These are phyloP conservation scores for Todiramphus chloris DNA, from an alignment of 2,113 vertebrate genomes.

Conservation along the genomic window DNA sequence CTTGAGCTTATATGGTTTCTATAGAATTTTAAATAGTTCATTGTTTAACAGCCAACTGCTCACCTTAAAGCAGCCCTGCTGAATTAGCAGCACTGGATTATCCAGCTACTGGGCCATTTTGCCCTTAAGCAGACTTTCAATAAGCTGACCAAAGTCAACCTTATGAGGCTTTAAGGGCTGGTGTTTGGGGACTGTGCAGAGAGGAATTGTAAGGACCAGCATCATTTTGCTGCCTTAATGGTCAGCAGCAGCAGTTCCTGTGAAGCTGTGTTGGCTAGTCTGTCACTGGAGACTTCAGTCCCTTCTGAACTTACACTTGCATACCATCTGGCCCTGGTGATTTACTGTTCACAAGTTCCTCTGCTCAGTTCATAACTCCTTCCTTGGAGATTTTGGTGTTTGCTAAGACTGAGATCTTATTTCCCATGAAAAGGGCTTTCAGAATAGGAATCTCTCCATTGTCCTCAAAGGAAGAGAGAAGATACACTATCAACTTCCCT, in stretches of 20 bases:
- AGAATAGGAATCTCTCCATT: conserved; percentile 18
- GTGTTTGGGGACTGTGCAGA: neutral
- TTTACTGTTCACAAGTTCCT: neutral
- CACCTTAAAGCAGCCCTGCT: neutral
- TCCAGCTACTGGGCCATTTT: neutral
- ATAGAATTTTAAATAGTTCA: neutral
- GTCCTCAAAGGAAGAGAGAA: neutral
- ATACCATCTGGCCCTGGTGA: conserved; percentile 6
- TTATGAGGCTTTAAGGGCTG: neutral
- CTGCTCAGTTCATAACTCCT: neutral
- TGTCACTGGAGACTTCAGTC: neutral
- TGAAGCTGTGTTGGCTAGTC: neutral
- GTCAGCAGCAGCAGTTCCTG: neutral
- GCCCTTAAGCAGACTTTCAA: neutral
- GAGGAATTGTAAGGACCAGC: neutral
- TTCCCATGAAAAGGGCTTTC: neutral
- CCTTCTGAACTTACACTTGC: neutral
- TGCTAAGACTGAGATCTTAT: neutral
- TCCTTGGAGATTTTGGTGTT: neutral
- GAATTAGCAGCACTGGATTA: neutral
- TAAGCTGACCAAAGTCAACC: neutral
- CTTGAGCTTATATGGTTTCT: neutral
- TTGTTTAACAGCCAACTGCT: neutral
- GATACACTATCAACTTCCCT: neutral
- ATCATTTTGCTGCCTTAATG: neutral